Percentiles rank a stretch among this genome's conserved stretches.
Evolutionary conservation across 2,113 vertebrate species (phyloP).

Genomic region (Melanerpes aurifrons): DNA sequence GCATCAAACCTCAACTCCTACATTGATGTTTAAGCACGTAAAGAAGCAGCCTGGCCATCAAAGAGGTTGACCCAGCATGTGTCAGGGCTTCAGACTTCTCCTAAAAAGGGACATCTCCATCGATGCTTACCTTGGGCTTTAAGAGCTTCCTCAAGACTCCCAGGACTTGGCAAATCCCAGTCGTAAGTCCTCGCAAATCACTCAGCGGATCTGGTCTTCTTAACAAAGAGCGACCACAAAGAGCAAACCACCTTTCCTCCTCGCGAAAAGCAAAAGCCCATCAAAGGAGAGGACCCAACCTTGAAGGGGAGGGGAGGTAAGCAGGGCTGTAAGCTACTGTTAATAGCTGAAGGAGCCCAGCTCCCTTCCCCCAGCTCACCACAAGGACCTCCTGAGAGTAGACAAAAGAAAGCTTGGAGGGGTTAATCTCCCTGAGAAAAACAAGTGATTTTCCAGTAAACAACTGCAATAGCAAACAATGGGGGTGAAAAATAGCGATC

Average conservation of each 20-base stretch:
- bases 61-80: neutral
- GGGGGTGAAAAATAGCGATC: slow-evolving; percentile 61
- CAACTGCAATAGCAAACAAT: slow-evolving; percentile 70
- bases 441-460: slow-evolving; percentile 70
- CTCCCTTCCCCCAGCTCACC: slow-evolving; percentile 56
- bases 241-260: neutral
- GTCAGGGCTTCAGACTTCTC: neutral
- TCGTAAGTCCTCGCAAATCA: neutral
- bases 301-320: slow-evolving; percentile 28
- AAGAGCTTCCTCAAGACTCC: neutral
- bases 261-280: neutral
- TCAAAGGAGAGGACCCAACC: slow-evolving; percentile 38
- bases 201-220: neutral
- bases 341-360: slow-evolving; percentile 48
- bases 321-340: slow-evolving; percentile 51
- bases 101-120: neutral
- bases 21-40: neutral
- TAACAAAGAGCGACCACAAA: slow-evolving; percentile 11
- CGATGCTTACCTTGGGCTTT: neutral
- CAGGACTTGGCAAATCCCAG: neutral
- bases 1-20: neutral
- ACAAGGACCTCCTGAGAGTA: slow-evolving; percentile 66
- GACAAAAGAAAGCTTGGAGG: slow-evolving; percentile 71
- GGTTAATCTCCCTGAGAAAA: slow-evolving; percentile 68
- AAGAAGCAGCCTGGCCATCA: neutral